These are phyloP conservation scores for Athene noctua DNA, from an alignment of 2,113 vertebrate species.

Conservation along the genomic window DNA sequence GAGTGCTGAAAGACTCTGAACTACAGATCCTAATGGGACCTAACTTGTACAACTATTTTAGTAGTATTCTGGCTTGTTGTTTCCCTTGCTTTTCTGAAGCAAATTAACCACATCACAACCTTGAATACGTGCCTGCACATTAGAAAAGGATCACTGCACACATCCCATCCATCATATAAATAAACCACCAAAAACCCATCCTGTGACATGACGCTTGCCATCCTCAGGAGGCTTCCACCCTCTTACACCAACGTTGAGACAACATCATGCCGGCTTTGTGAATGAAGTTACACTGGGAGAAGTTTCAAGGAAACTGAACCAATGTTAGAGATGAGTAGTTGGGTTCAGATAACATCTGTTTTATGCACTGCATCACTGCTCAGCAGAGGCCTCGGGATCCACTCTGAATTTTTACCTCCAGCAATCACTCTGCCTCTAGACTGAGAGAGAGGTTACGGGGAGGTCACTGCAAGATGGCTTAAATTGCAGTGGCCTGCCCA, in stretches of 20 bases:
- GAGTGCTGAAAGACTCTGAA: background rate
- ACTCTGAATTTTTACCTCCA: background rate
- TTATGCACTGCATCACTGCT: background rate
- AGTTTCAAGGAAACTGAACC: background rate
- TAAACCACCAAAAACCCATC: background rate
- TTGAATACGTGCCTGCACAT: background rate
- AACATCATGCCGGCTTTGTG: background rate
- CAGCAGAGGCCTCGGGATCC: background rate
- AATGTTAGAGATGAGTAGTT: background rate
- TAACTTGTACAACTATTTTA: background rate
- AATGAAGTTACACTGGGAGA: background rate
- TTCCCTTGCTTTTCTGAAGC: background rate
- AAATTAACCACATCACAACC: background rate
- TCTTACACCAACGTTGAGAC: background rate
- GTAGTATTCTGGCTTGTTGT: background rate
- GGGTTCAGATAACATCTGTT: background rate
- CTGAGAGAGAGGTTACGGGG: background rate
- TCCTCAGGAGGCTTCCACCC: background rate
- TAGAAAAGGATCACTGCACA: background rate
- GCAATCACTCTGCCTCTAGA: background rate
- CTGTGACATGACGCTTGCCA: background rate
- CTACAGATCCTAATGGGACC: background rate
- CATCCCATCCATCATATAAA: background rate
- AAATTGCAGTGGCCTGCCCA: constrained; percentile 11
- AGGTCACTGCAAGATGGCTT: constrained; percentile 18